Evolutionary conservation across 2,888 invertebrate species (phyloP), one percentile per base, ranked within the genome.

Genomic region (Norana najaformis): DNA sequence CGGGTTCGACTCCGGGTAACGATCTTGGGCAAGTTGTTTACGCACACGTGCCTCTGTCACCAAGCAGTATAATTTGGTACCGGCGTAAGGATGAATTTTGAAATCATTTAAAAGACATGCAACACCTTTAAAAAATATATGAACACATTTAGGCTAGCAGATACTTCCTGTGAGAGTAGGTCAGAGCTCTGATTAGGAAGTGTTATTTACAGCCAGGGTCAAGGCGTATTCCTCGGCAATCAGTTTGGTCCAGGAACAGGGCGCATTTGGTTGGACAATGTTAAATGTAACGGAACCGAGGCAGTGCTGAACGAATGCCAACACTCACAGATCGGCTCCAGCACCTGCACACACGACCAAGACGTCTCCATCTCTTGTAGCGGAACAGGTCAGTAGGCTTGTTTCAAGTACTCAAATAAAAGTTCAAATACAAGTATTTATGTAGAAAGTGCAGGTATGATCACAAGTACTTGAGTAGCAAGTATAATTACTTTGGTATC

Each of bases 231-330:
- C 83, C 34, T 36, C 4, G 83, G 83, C 34, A 83, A 83, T 18
- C 83, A 83, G 83, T 83, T 83, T 18, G 83, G 83, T 83, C 83
- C 83, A 35, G 83, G 83, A 6, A n/a, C 83, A 6, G 83, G 89
- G 20, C 83, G 82, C 11, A 83, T 83, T 34, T 89, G 89, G 89
- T 37, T 89, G 83, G 89, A 89, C 34, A 5, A 83, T 35, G 89
- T 89, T 4, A 30, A 83, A 23, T 89, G 89, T 30, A 35, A 30
- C 34, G 89, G 89, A 36, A 38, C 36, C 30, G 83, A 89, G 82
- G 14, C 36, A 13, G 41, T 35, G 3, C 37, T 89, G 4, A 38
- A 82, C 83, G 37, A 89, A 34, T 89, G 89, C 36, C 30, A 38
- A 36, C 89, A 89, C 83, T 38, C 35, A 18, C 82, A 53, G 20